Evolutionary conservation across 2,113 vertebrate genomes (phyloP).

Genomic region (Leptobrachium leishanense): DNA sequence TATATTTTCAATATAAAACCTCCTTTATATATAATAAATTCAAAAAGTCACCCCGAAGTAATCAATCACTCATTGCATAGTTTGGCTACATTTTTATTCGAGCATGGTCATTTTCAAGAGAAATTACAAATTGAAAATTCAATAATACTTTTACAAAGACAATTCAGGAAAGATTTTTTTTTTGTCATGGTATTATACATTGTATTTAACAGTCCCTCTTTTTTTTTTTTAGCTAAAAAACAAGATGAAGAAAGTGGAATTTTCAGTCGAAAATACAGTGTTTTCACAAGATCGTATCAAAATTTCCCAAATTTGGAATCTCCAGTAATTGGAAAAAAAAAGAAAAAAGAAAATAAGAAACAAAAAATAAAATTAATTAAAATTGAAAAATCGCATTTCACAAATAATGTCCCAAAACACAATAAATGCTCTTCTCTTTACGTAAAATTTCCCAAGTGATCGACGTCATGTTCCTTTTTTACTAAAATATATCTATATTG

Average conservation of each 20-base stretch:
- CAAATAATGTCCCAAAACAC: conserved; percentile 99
- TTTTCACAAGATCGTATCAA: conserved; percentile 99
- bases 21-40: no score
- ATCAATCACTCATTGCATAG: conserved; percentile 70
- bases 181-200: conserved; percentile 99
- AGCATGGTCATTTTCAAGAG: conserved; percentile 99
- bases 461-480: conserved; percentile 99
- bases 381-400: conserved; percentile 99
- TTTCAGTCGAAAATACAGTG: conserved; percentile 99
- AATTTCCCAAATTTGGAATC: conserved; percentile 99
- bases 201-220: conserved; percentile 99
- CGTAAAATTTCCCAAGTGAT: conserved; percentile 99
- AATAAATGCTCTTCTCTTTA: conserved; percentile 99
- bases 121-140: conserved; percentile 99
- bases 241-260: conserved; percentile 99
- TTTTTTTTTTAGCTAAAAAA: conserved; percentile 98
- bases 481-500: conserved; percentile 99
- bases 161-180: conserved; percentile 99
- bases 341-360: conserved; percentile 95
- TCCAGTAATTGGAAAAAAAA: conserved; percentile 97
- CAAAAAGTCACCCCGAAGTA: conserved; percentile 50
- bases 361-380: conserved; percentile 93
- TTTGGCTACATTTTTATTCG: conserved; percentile 99
- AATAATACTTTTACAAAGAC: conserved; percentile 99
- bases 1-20: no score